phyloP scores from a whole-genome alignment of 2,113 vertebrate genomes.

The Crotalus helleri region DNA sequence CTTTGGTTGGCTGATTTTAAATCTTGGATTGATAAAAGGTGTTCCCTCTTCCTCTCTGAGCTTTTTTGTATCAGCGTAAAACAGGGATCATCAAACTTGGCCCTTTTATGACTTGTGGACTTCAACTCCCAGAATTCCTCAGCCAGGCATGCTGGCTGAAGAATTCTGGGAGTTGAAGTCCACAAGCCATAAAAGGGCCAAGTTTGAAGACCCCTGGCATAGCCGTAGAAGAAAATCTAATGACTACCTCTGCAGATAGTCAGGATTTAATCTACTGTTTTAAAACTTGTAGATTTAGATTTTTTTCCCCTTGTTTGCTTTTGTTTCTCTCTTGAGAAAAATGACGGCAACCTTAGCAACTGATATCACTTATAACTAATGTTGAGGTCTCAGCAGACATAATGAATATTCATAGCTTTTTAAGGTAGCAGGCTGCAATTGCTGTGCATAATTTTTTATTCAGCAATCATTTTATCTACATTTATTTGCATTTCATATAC shows the following conservation, averaged over 20 bases:
- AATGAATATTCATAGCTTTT: conserved; percentile 12
- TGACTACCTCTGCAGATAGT: neutral
- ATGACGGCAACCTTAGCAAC: neutral
- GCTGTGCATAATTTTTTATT: neutral
- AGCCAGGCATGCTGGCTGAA: no score
- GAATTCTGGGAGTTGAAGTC: no score
- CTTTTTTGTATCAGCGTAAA: neutral
- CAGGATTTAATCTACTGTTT: neutral
- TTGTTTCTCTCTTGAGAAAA: neutral
- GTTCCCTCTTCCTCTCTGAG: neutral
- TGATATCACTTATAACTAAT: neutral
- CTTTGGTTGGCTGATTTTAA: neutral
- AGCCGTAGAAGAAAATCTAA: neutral
- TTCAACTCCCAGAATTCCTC: no score
- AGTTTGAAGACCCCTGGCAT: no score
- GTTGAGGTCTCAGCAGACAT: neutral
- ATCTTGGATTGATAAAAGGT: neutral
- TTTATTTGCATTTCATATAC: neutral
- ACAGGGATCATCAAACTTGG: no score
- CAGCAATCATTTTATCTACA: conserved; percentile 1
- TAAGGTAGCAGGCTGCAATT: neutral
- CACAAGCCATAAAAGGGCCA: no score
- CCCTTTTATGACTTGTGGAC: no score
- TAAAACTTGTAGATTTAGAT: neutral
- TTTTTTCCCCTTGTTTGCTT: neutral